Evolutionary conservation across 2,888 invertebrate species (phyloP), one percentile per base, ranked within the genome.

Genomic region (Lomographa bimaculata): DNA sequence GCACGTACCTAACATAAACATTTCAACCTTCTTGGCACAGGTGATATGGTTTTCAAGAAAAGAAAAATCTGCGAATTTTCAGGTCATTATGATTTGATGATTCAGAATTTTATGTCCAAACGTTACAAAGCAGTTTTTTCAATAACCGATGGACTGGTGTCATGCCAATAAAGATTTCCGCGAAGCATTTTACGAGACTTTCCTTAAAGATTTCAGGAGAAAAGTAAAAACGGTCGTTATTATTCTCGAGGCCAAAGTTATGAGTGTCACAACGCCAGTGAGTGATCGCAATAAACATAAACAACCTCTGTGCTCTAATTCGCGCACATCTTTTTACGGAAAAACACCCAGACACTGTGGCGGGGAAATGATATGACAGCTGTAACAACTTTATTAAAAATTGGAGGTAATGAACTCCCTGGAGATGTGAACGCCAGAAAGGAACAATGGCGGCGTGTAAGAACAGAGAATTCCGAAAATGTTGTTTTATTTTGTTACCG

Each of bases 151-250:
- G 48, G 42, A 53, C 20, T 32, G 6, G 36, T 53, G 54, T 51
- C 50, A 40, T 58, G 47, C 50, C 60, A 54, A 60, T 53, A 60
- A 50, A 49, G 37, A 45, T 50, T 69, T 68, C 67, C 49, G 45
- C 50, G 67, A 67, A 67, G 32, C 30, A 32, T 41, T 53, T 53
- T 33, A 48, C 34, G 47, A 50, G 26, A 10, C 10, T 27, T 38
- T 37, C 20, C 28, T 27, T 11, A 17, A 19, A 24, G 33, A 17
- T 39, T 54, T 47, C 48, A 43, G 38, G 53, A 53, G 59, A 57
- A 49, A 39, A 14, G 14, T 14, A 14, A 14, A 14, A 14, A 14
- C 4, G 14, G 16, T 34, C 32, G 7, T 14, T 11, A 46, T 47
- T 45, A 41, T 41, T 37, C 32, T 26, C 35, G 42, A 33, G 25